Evolutionary conservation across 2,113 vertebrate species (phyloP).

Genomic region (Leptosomus discolor): DNA sequence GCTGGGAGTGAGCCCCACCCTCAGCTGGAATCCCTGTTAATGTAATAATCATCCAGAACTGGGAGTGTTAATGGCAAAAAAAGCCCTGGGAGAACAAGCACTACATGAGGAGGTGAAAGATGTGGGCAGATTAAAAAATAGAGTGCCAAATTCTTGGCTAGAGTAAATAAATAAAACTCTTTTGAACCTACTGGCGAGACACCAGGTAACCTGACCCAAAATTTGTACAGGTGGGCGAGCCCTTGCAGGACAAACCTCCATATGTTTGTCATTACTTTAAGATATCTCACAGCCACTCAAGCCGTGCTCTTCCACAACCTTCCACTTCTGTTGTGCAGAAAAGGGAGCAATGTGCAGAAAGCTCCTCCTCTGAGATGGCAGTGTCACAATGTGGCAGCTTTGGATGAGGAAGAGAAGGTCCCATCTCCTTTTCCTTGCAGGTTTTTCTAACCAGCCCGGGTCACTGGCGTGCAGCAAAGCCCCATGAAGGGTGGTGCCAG

Average conservation of each 20-base stretch:
- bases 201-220: slow-evolving; percentile 62
- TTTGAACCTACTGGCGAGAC: slow-evolving; percentile 60
- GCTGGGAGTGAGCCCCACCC: slow-evolving; percentile 60
- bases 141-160: slow-evolving; percentile 50
- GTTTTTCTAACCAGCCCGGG: background rate
- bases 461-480: background rate
- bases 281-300: background rate
- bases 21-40: slow-evolving; percentile 59
- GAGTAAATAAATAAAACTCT: slow-evolving; percentile 60
- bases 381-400: background rate
- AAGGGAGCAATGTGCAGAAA: background rate
- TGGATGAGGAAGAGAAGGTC: background rate
- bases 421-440: background rate
- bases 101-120: slow-evolving; percentile 60
- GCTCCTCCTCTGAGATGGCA: background rate
- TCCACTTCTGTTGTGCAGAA: background rate
- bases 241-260: slow-evolving; percentile 37
- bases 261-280: slow-evolving; percentile 38
- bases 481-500: background rate
- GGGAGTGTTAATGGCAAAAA: slow-evolving; percentile 59
- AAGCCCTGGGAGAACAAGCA: slow-evolving; percentile 50
- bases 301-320: background rate
- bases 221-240: slow-evolving; percentile 63
- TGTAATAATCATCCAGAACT: slow-evolving; percentile 60
- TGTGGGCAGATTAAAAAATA: slow-evolving; percentile 63